Conservation (phyloP, 2,797 vertebrate genomes). For the Urocyon cinereoargenteus region DNA sequence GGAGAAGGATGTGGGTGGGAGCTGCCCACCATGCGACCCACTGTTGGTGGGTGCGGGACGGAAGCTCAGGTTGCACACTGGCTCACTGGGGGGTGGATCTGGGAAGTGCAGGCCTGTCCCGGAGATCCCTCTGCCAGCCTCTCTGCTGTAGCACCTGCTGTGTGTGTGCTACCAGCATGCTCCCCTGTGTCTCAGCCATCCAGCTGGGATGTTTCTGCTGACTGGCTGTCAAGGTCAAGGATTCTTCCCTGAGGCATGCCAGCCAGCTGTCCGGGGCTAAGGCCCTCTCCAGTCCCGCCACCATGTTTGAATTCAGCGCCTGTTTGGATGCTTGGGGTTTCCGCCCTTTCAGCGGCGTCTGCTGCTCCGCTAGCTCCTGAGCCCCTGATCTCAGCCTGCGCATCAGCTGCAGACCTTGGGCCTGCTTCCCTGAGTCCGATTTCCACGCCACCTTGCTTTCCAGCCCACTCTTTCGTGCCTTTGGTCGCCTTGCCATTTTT, state of each 20-base stretch:
- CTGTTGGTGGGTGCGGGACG: not conserved
- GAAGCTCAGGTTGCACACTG: too few relatives aligned
- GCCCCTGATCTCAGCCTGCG: too few relatives aligned
- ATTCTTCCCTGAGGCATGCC: not conserved
- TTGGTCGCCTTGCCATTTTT: accelerated
- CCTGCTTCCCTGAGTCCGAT: not conserved
- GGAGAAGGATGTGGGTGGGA: too few relatives aligned
- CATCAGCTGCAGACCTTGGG: too few relatives aligned
- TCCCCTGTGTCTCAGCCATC: not conserved
- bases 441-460: not conserved
- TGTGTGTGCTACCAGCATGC: not conserved
- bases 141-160: not conserved
- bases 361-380: not conserved
- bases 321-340: too few relatives aligned
- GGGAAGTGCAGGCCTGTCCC: not conserved
- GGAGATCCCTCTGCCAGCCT: accelerated
- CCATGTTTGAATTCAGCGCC: not conserved
- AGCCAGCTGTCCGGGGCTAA: too few relatives aligned
- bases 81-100: not conserved
- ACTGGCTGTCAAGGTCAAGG: not conserved
- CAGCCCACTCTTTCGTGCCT: not conserved
- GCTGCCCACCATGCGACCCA: too few relatives aligned
- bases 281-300: not conserved
- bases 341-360: too few relatives aligned
- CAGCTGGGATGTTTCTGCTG: accelerated